phyloP scores from a whole-genome alignment of 23 tunicate species.

The Trididemnum nubilum region DNA sequence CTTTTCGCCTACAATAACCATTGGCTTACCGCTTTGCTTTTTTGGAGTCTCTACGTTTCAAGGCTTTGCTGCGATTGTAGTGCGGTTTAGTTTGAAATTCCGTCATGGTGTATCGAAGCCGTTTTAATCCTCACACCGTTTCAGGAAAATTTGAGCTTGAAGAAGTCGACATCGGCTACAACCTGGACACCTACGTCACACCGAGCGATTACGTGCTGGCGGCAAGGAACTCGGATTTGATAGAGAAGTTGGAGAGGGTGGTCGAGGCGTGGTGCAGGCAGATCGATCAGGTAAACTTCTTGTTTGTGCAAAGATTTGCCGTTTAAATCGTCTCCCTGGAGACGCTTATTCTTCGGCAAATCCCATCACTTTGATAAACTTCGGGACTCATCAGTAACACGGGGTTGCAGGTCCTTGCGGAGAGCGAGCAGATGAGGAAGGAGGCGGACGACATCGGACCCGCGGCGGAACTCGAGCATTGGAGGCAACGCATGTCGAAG shows the following conservation, averaged over 20 bases:
- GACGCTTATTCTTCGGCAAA: too few species aligned
- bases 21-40: too few species aligned
- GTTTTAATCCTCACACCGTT: too few species aligned
- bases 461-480: conserved; percentile 83
- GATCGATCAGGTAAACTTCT: conserved; percentile 66
- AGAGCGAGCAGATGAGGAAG: conserved; percentile 81
- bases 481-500: conserved; percentile 76
- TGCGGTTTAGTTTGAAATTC: too few species aligned
- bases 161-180: conserved; percentile 85
- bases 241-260: conserved; percentile 63
- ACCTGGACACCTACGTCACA: conserved; percentile 57
- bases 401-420: conserved; percentile 73
- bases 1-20: too few species aligned
- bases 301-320: neutral
- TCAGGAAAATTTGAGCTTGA: conserved; percentile 72
- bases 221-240: conserved; percentile 61
- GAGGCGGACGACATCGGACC: conserved; percentile 92
- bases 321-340: too few species aligned
- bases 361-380: too few species aligned
- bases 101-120: too few species aligned
- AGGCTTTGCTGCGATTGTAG: too few species aligned
- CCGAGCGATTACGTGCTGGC: conserved; percentile 54
- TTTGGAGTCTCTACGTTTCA: too few species aligned
- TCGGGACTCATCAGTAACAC: too few species aligned
- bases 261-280: conserved; percentile 73